Base-by-base conservation (phyloP, 2,888 invertebrate genomes). In the Prostheceraeus crozeri region DNA sequence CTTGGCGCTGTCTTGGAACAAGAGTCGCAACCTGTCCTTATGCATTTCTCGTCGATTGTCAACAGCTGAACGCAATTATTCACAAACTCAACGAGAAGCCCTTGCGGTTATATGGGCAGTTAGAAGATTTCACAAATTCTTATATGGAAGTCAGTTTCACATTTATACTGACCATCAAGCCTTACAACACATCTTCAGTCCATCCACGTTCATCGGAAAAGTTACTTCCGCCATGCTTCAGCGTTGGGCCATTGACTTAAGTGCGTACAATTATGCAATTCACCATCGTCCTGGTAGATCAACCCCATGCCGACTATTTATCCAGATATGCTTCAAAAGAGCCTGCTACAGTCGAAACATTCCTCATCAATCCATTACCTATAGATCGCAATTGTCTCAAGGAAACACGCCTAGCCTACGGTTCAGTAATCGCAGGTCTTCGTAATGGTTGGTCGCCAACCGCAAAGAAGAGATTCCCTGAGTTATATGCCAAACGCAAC, bases 1-100 rank as follows among this genome's bases (percentile, higher is more conserved):
- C 23, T 48, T 28, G 48, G 23, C 28, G 48, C 25, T 30, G 28
- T 48, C 48, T 48, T 48, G 28, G 48, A 48, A 48, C 48, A 48
- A 30, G 23, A 48, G 25, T 25, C 25, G 27, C 25, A 48, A 28
- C 19, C 48, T 48, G 28, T 48, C 23, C 23, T 48, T 48, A 14
- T 48, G 48, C 28, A 16, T 48, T 4, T 48, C 25, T 4, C 6
- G 25, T 11, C 23, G 8, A 21, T 48, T 48, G 48, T 19, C 48
- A 11, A 48, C 23, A 48, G 14, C 25, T 40, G 40, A 48, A 16
- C 23, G 14, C 23, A 30, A 30, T 28, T 48, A 48, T 23, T 28
- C 25, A 10, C 25, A 48, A 48, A 48, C 48, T 19, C 48, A 48
- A 16, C 23, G 28, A 14, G 48, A 48, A 19, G 25, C 48, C 11